phyloP scores from a whole-genome alignment of 2,113 vertebrate species.

The Otis tarda region DNA sequence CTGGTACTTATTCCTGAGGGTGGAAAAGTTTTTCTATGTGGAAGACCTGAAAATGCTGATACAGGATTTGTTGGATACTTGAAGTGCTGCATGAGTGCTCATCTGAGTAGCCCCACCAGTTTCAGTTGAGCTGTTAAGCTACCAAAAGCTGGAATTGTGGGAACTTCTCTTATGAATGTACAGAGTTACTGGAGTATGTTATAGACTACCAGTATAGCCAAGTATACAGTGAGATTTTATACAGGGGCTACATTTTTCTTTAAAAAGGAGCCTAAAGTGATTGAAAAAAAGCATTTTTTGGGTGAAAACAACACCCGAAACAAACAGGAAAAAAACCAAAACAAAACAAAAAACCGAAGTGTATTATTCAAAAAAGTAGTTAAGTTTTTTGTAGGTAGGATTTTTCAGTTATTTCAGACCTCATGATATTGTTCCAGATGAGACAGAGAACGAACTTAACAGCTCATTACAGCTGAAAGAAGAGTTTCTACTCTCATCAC shows the following conservation, averaged over 20 bases:
- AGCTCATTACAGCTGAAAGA: not conserved
- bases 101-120: not conserved
- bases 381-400: not conserved
- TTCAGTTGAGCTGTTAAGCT: not conserved
- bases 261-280: not conserved
- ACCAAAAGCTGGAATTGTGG: not conserved
- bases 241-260: not conserved
- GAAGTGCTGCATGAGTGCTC: fast-evolving
- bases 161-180: fast-evolving
- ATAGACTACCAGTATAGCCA: not conserved
- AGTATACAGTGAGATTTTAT: not conserved
- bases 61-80: not conserved
- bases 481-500: not conserved
- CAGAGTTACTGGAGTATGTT: not conserved
- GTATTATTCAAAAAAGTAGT: not conserved
- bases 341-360: fast-evolving
- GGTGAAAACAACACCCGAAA: not conserved
- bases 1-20: not conserved
- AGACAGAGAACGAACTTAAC: not conserved
- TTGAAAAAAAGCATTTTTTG: not conserved
- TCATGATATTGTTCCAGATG: not conserved
- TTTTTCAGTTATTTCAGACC: not conserved
- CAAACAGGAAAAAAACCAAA: too few species aligned
- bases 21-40: not conserved
- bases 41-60: not conserved